Percentiles rank a stretch among this genome's conserved stretches.
Evolutionary conservation across 2,113 vertebrate species (phyloP).

Genomic region (Protobothrops mucrosquamatus): DNA sequence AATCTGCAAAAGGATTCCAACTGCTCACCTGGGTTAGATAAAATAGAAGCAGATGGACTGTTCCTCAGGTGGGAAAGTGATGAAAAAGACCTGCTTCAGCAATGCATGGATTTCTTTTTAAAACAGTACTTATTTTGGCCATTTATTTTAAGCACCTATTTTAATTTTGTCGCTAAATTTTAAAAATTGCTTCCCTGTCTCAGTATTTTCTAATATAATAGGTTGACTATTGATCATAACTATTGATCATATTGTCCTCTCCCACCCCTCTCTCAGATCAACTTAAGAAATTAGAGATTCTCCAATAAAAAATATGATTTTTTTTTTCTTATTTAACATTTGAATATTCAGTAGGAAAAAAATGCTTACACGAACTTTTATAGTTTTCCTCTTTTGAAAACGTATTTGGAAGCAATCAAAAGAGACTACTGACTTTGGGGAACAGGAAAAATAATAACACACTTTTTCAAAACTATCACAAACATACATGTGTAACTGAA

Average conservation of each 20-base stretch:
- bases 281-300: neutral
- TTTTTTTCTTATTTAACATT: constrained; percentile 22
- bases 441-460: constrained; percentile 29
- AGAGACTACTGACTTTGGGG: constrained; percentile 27
- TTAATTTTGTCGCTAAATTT: neutral
- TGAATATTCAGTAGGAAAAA: constrained; percentile 47
- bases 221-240: neutral
- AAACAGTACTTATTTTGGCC: neutral
- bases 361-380: constrained; percentile 34
- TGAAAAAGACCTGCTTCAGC: neutral
- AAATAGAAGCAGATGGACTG: neutral
- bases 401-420: constrained; percentile 45
- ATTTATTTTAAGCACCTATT: neutral
- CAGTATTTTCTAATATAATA: neutral
- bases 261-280: neutral
- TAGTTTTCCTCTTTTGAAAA: constrained; percentile 34
- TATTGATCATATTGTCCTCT: too few relatives aligned
- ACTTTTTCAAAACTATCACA: constrained; percentile 44
- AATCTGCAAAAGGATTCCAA: neutral
- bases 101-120: neutral
- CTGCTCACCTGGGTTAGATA: neutral
- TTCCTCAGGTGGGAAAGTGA: neutral
- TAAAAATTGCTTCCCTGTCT: neutral
- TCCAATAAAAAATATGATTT: neutral
- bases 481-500: constrained; percentile 44